phyloP scores from a whole-genome alignment of 2,888 invertebrate species.

The Tenthredo mesomela region DNA sequence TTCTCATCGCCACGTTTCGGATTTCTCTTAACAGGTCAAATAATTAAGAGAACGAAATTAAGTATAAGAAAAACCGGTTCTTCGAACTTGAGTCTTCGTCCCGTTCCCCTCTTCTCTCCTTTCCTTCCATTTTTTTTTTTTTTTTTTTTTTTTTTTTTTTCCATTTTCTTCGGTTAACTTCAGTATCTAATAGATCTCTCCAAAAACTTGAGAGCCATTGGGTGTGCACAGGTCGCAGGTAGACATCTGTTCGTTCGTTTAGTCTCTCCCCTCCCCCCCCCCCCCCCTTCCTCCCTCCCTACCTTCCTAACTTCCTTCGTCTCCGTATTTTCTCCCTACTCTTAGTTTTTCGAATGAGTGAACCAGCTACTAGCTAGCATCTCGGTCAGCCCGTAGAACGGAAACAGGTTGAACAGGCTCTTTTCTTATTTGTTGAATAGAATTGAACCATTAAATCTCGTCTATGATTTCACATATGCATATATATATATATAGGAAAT shows the following conservation, averaged over 20 bases:
- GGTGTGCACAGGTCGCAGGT: slow-evolving; percentile 8
- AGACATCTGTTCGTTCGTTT: slow-evolving; percentile 44
- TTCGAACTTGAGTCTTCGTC: not conserved
- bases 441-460: slow-evolving; percentile 33
- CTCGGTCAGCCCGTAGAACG: not conserved
- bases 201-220: slow-evolving; percentile 20
- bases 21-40: slow-evolving; percentile 9
- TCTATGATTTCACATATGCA: not conserved
- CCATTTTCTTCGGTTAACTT: slow-evolving; percentile 33
- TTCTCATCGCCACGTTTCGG: not conserved
- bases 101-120: not conserved
- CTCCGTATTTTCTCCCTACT: not conserved
- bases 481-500: not conserved
- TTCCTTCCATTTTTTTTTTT: not conserved
- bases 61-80: slow-evolving; percentile 59
- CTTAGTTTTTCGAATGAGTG: not conserved
- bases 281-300: not conserved
- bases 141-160: not conserved
- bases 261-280: not conserved
- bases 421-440: not conserved
- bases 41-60: slow-evolving; percentile 29
- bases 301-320: no score
- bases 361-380: not conserved
- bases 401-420: slow-evolving; percentile 30
- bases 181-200: slow-evolving; percentile 59